Percentiles rank a stretch among this genome's conserved stretches.
These are phyloP conservation scores for Myrmophylax atrothorax DNA, from an alignment of 2,113 vertebrate species.

Conservation along the genomic window DNA sequence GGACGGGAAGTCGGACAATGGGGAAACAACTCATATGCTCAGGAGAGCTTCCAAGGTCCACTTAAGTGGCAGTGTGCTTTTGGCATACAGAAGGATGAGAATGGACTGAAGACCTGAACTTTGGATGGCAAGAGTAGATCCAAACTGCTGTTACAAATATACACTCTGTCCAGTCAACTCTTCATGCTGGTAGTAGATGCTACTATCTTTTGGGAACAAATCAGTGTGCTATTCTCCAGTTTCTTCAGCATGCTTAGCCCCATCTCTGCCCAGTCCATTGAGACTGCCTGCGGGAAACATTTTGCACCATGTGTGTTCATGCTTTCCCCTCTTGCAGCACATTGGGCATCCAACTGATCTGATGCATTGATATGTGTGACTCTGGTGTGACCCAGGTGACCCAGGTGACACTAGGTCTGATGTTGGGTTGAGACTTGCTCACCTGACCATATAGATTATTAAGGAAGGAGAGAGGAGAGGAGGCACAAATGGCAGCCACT, in stretches of 20 bases:
- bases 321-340: not conserved
- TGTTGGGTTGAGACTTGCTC: not conserved
- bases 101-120: not conserved
- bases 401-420: not conserved
- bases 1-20: not conserved
- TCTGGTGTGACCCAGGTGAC: no score
- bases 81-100: not conserved
- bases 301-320: not conserved
- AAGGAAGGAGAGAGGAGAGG: not conserved
- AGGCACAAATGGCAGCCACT: not conserved
- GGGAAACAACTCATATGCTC: not conserved
- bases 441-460: not conserved
- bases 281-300: not conserved
- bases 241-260: not conserved
- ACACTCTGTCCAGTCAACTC: rapidly evolving
- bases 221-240: not conserved
- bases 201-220: not conserved
- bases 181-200: not conserved
- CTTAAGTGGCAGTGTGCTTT: not conserved
- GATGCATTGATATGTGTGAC: not conserved
- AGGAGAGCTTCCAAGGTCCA: not conserved
- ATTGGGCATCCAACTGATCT: not conserved
- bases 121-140: not conserved
- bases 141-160: not conserved
- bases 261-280: not conserved